Percentiles rank a stretch among this genome's conserved stretches.
phyloP scores from a whole-genome alignment of 2,113 vertebrate species.

The Grammomys surdaster region DNA sequence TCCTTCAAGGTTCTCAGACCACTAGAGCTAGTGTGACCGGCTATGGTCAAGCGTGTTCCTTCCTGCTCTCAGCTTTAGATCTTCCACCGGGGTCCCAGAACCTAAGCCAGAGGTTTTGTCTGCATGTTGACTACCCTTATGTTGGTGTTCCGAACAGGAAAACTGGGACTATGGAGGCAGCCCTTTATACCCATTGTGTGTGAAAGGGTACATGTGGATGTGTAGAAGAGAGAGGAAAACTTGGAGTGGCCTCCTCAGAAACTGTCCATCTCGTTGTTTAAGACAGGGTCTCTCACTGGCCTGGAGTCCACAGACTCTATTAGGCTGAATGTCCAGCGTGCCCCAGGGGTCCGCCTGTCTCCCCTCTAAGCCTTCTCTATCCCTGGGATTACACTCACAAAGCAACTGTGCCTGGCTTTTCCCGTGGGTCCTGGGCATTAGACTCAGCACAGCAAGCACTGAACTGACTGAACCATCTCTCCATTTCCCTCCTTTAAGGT shows the following conservation, averaged over 20 bases:
- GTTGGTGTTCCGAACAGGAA: background rate
- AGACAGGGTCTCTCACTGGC: background rate
- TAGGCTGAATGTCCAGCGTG: background rate
- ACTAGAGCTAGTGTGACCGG: too few relatives aligned
- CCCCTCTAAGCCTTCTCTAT: background rate
- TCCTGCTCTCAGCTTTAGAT: background rate
- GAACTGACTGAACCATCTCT: background rate
- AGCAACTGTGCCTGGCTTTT: background rate
- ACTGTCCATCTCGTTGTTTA: background rate
- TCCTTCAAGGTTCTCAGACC: background rate
- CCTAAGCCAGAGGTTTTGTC: background rate
- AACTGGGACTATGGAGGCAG: accelerated
- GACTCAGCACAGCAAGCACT: background rate
- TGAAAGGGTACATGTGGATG: background rate
- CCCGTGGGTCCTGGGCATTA: background rate
- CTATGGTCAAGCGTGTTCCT: background rate
- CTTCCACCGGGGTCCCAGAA: background rate
- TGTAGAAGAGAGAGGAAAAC: background rate
- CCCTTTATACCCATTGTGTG: background rate
- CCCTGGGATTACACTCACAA: background rate
- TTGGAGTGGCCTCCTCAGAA: background rate
- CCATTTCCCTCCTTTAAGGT: background rate
- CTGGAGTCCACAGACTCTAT: background rate
- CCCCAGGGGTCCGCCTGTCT: background rate
- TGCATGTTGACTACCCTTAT: background rate